A percentile compares a stretch with the other conserved stretches of the same genome.
phyloP scores from a whole-genome alignment of 2,113 vertebrate species.

The Rhinogobius similis region DNA sequence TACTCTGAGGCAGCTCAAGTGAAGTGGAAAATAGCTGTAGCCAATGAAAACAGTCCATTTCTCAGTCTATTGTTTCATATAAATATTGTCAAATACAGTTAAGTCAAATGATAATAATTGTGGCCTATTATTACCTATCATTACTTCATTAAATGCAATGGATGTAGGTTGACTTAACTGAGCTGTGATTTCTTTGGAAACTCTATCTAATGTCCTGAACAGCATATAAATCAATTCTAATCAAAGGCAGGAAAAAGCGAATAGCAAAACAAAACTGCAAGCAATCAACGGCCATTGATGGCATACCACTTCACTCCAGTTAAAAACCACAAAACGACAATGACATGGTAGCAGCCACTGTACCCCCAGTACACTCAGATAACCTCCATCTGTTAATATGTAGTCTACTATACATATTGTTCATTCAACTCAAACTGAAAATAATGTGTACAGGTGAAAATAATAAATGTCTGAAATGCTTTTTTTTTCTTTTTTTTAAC shows the following conservation, averaged over 20 bases:
- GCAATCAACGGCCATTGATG: slow-evolving; percentile 4
- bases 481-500: not conserved
- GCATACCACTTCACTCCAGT: not conserved
- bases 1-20: not conserved
- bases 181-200: slow-evolving; percentile 4
- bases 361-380: not conserved
- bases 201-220: not conserved
- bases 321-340: slow-evolving; percentile 32
- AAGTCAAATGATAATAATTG: slow-evolving; percentile 8
- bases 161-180: not conserved
- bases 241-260: not conserved
- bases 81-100: slow-evolving; percentile 2
- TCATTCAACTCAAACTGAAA: not conserved
- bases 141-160: slow-evolving; percentile 1
- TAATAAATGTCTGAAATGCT: no score
- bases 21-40: not conserved
- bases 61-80: not conserved
- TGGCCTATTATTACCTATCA: not conserved
- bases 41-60: not conserved
- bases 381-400: slow-evolving; percentile 16
- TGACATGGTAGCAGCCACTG: slow-evolving; percentile 2
- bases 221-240: not conserved
- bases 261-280: not conserved
- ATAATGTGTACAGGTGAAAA: no score
- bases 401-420: not conserved